Evolutionary conservation across 2,888 invertebrate genomes (phyloP).

Genomic region (Asteroscopus sphinx): DNA sequence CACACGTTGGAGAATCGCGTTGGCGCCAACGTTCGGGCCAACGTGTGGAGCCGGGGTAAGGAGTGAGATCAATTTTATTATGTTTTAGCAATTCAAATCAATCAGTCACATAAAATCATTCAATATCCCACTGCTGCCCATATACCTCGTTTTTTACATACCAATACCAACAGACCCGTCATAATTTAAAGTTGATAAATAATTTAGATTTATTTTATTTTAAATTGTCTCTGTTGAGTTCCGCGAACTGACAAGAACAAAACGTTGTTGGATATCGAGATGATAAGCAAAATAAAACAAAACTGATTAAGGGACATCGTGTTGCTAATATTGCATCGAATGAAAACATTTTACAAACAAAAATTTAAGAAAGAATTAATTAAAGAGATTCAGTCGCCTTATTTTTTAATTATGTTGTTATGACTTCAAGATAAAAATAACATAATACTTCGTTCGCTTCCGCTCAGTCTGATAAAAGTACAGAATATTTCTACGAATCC

Average conservation of each 20-base stretch:
- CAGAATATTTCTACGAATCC: neutral
- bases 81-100: too few relatives aligned
- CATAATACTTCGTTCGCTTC: neutral
- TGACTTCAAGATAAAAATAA: neutral
- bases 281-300: conserved; percentile 38
- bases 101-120: too few relatives aligned
- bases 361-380: conserved; percentile 7
- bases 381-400: too few relatives aligned
- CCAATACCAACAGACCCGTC: too few relatives aligned
- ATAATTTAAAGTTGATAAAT: neutral
- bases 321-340: conserved; percentile 14
- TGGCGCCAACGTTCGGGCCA: too few relatives aligned
- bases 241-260: conserved; percentile 24
- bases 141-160: too few relatives aligned
- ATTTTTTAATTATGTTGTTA: too few relatives aligned
- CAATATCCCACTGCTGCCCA: too few relatives aligned
- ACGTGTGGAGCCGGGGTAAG: too few relatives aligned
- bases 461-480: neutral
- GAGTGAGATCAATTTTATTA: too few relatives aligned
- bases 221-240: conserved; percentile 15
- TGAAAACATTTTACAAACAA: conserved; percentile 6
- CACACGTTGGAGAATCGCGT: too few relatives aligned
- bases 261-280: conserved; percentile 6
- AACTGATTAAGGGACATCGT: conserved; percentile 15
- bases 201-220: conserved; percentile 7